These are phyloP conservation scores for Lucilia sericata DNA, from an alignment of 1,140 invertebrate species.

Conservation along the genomic window DNA sequence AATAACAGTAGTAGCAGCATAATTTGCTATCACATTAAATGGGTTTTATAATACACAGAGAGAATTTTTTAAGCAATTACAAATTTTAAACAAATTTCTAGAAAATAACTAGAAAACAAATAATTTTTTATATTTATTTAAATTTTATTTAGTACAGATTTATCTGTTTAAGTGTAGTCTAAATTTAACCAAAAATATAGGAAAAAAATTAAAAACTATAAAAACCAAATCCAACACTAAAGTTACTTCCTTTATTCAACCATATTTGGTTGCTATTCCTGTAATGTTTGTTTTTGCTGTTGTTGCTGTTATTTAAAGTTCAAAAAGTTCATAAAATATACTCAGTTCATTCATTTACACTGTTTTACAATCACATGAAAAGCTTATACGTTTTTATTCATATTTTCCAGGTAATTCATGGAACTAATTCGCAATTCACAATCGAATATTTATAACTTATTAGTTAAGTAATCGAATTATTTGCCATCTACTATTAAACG, in stretches of 20 bases:
- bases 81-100: no score
- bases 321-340: not conserved
- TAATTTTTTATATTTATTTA: no score
- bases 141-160: no score
- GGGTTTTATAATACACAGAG: no score
- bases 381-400: not conserved
- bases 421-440: no score
- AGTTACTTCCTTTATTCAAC: slow-evolving; percentile 21
- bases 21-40: no score
- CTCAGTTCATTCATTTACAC: not conserved
- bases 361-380: not conserved
- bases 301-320: not conserved
- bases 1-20: not conserved
- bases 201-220: not conserved
- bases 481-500: no score
- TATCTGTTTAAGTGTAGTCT: no score
- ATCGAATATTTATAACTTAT: no score
- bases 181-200: not conserved
- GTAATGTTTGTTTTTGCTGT: slow-evolving; percentile 2
- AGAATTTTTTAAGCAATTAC: no score
- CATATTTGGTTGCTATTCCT: not conserved
- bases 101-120: no score
- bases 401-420: not conserved
- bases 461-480: no score
- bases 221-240: slow-evolving; percentile 35